Base-by-base conservation (phyloP, 1,140 invertebrate species). In the Cardiocondyla obscurior region DNA sequence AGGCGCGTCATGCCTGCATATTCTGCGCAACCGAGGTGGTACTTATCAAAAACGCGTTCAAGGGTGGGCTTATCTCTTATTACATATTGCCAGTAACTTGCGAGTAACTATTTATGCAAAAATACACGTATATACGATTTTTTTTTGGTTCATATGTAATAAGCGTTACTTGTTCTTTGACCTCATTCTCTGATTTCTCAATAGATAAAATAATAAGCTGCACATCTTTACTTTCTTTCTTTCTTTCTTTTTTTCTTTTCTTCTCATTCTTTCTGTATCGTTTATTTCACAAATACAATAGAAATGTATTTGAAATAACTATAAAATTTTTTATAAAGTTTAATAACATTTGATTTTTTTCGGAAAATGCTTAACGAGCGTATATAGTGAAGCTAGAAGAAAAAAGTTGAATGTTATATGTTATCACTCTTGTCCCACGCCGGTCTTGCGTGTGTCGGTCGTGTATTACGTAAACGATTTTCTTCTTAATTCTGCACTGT, bases 381-480 rank as follows among this genome's bases (percentile, higher is more conserved):
- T 57, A 14, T 16, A 22, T 5, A 30, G 12, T 22, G 25, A 60
- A 51, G 16, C 49, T 79, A 28, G 4, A n/a, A n/a, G 4, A 53
- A 67, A 36, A 30, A 19, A 39, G 2, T 39, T 10, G 30, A 8
- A 79, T 22, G 36, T 67, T 53, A 46, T 30, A 46, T 67, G 22
- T 79, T 53, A 30, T 19, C 25, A 22, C 19, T 51, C 4, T 58
- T 72, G 22, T 67, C 7, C 25, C 10, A 67, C 16, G 1, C 49
- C 3, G 8, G 10, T 46, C 62, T 53, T 49, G 74, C 62, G 74
- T 69, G 77, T 42, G 39, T 73, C 36, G 14, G 16, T 81, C 33
- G 30, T 73, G 22, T 70, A 49, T 86, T 86, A 85, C 25, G 19
- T 86, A 86, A 86, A 51, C 25, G 25, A 44, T 64, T 53, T 60